These are phyloP conservation scores for Cotesia vestalis DNA, from an alignment of 1,140 invertebrate species.

Conservation along the genomic window DNA sequence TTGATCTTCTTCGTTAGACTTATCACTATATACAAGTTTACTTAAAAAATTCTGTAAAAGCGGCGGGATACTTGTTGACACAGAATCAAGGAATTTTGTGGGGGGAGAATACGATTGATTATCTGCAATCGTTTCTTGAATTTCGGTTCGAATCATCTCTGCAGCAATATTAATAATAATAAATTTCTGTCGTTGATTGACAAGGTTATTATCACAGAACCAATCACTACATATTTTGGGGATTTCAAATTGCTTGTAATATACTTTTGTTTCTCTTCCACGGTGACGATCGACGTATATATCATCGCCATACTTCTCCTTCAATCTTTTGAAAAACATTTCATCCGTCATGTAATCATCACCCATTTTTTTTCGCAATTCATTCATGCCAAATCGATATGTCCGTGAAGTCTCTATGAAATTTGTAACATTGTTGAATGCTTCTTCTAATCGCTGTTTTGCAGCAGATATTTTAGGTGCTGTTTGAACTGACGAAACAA, in stretches of 20 bases:
- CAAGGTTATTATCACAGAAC: slow-evolving; percentile 2
- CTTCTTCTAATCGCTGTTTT: not conserved
- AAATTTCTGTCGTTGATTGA: not conserved
- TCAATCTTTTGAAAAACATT: slow-evolving; percentile 21
- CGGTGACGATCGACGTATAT: slow-evolving; percentile 7
- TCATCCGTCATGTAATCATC: slow-evolving; percentile 5
- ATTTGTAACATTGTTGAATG: slow-evolving; percentile 17
- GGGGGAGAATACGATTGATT: slow-evolving; percentile 17
- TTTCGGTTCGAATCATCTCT: slow-evolving; percentile 13
- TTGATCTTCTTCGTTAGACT: not conserved
- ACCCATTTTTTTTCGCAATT: slow-evolving; percentile 9
- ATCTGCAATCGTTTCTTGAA: not conserved
- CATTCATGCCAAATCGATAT: not conserved
- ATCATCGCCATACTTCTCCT: slow-evolving; percentile 10
- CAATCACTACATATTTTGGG: slow-evolving; percentile 20
- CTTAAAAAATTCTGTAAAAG: slow-evolving; percentile 18
- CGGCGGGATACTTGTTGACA: slow-evolving; percentile 8
- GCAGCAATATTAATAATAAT: slow-evolving; percentile 26
- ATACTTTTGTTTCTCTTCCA: slow-evolving; percentile 14
- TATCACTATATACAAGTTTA: slow-evolving; percentile 3
- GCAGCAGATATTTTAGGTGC: not conserved
- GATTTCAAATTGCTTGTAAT: slow-evolving; percentile 15
- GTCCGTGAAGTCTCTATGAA: slow-evolving; percentile 12
- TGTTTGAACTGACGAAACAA: not conserved
- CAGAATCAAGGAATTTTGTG: slow-evolving; percentile 10